Base-by-base conservation (phyloP, 2,888 invertebrate species). In the Cryptocheilus praepositus region DNA sequence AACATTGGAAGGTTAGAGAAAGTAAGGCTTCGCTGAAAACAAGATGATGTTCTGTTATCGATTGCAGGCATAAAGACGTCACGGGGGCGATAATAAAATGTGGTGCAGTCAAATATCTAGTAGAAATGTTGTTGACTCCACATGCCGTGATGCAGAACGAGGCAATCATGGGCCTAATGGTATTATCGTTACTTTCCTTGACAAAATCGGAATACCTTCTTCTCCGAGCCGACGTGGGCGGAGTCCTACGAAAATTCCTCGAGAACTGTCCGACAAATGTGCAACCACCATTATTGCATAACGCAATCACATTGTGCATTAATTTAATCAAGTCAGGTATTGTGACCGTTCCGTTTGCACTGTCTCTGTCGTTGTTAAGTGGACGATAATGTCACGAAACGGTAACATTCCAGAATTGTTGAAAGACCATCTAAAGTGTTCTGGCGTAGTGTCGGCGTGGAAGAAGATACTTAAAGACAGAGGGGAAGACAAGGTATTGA, bases 121-220 rank as follows among this genome's bases (percentile, higher is more conserved):
- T 95, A 13, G 92, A 93, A 88, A 96, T 97, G 97, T 90, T 95
- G 74, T 92, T 93, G 3, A 94, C 95, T 2, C 94, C 95, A 81
- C 95, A 96, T 89, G 90, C 94, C 7, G 93, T 96, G 28, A 97
- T 97, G 97, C 95, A 95, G 86, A 95, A 94, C 85, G 95, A 96
- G 89, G 94, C 95, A 0, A 91, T 95, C 64, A 90, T 94, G 77
- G 93, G 95, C 44, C 90, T 95, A 63, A 93, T 93, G 74, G 91
- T 95, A 46, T 89, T 95, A 11, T 89, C 89, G 36, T 84, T 87
- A 0, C 87, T 89, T 56, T 86, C 86, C 62, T 80, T 88, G 18
- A 45, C 69, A 0, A 84, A 86, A 59, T 81, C 80, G 2, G 84
- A 84, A 61, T 56, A 77, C 36, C 61, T 76, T 51, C 79, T 92